These are phyloP conservation scores for Dynastes hyllus DNA, from an alignment of 2,888 invertebrate species.

Conservation along the genomic window DNA sequence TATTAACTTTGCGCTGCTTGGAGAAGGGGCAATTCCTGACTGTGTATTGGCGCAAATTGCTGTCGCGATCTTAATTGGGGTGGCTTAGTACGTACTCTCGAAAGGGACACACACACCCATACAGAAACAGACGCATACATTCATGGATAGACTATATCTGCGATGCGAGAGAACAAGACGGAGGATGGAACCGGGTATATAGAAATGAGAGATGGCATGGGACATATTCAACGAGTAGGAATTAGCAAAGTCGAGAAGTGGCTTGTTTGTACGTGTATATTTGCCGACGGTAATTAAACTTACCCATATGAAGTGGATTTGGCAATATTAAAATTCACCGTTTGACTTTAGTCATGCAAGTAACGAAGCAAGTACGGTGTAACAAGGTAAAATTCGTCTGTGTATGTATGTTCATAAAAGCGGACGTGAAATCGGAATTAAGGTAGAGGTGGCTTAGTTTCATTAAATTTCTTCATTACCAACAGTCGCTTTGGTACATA, in stretches of 20 bases:
- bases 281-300: constrained; percentile 19
- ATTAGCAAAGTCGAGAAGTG: neutral
- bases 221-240: neutral
- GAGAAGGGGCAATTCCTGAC: constrained; percentile 22
- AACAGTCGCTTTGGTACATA: too few relatives aligned
- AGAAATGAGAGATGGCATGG: constrained; percentile 8
- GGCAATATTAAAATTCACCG: neutral
- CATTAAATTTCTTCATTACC: neutral
- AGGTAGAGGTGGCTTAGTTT: neutral
- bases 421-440: neutral
- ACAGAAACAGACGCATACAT: too few relatives aligned
- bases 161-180: neutral
- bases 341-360: neutral
- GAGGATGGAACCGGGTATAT: neutral
- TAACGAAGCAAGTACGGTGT: neutral
- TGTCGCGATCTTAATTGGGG: constrained; percentile 44
- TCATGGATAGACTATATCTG: neutral
- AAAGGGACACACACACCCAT: neutral
- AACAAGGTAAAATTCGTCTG: neutral
- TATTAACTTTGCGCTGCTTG: constrained; percentile 37
- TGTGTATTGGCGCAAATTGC: constrained; percentile 41
- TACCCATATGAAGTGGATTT: constrained; percentile 11
- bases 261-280: neutral
- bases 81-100: constrained; percentile 5
- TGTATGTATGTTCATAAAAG: neutral